A percentile compares a stretch with the other conserved stretches of the same genome.
Evolutionary conservation across 2,797 vertebrate genomes (phyloP).

Genomic region (Aulostomus chinensis): DNA sequence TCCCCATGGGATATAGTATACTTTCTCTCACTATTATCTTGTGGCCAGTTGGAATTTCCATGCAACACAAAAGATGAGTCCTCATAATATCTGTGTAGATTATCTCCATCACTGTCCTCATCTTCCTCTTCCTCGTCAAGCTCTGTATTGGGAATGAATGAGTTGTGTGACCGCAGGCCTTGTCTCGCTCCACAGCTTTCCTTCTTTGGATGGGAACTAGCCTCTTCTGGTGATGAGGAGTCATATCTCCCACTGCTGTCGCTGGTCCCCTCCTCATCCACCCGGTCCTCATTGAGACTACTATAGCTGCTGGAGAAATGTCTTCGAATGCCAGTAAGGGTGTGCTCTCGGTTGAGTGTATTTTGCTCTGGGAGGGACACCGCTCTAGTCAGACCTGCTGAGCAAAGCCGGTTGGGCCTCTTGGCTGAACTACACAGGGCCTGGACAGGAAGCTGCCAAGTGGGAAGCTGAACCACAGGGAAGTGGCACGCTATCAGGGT

Average conservation of each 20-base stretch:
- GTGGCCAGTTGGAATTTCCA: slow-evolving; percentile 74
- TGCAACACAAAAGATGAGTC: slow-evolving; percentile 78
- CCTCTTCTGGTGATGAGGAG: slow-evolving; percentile 69
- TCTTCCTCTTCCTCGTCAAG: slow-evolving; percentile 85
- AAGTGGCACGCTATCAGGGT: slow-evolving; percentile 91
- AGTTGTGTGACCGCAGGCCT: slow-evolving; percentile 79
- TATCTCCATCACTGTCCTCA: slow-evolving; percentile 75
- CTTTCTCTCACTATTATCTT: slow-evolving; percentile 67
- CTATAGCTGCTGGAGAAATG: slow-evolving; percentile 69
- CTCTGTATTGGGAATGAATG: slow-evolving; percentile 83
- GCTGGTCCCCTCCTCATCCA: slow-evolving; percentile 66
- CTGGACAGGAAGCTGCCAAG: slow-evolving; percentile 88
- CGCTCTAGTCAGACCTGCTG: slow-evolving; percentile 79
- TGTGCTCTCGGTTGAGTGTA: slow-evolving; percentile 80
- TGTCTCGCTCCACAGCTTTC: slow-evolving; percentile 22
- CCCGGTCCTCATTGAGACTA: slow-evolving; percentile 64
- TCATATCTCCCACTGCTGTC: slow-evolving; percentile 69
- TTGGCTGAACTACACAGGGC: slow-evolving; percentile 77
- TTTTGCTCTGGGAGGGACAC: slow-evolving; percentile 84
- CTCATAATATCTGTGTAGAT: slow-evolving; percentile 74
- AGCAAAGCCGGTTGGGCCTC: slow-evolving; percentile 82
- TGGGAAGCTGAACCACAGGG: slow-evolving; percentile 83
- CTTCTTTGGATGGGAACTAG: slow-evolving; percentile 29
- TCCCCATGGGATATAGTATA: slow-evolving; percentile 34
- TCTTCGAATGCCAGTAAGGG: slow-evolving; percentile 72